These are phyloP conservation scores for Eonycteris spelaea DNA, from an alignment of 2,113 vertebrate genomes.

Conservation along the genomic window DNA sequence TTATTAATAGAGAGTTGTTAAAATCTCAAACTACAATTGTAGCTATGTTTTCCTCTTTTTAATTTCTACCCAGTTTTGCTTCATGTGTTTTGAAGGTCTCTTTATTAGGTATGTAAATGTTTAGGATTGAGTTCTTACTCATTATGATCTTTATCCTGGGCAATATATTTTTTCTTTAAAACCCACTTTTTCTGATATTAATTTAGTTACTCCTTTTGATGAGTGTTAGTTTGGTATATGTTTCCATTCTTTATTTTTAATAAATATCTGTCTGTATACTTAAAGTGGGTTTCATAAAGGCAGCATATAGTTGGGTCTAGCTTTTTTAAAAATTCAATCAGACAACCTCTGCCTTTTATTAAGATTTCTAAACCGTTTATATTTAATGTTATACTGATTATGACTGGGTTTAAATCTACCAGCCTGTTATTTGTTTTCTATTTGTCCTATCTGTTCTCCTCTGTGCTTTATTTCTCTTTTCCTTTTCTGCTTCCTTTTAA, in stretches of 20 bases:
- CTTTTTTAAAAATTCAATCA: background rate
- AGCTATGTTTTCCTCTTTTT: background rate
- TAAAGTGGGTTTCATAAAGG: background rate
- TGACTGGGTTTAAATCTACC: background rate
- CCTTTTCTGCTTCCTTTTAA: background rate
- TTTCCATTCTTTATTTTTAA: background rate
- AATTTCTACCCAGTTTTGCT: background rate
- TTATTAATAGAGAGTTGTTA: background rate
- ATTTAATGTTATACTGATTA: background rate
- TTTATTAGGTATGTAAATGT: background rate
- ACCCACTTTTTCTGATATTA: background rate
- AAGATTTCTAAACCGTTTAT: background rate
- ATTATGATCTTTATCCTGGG: background rate
- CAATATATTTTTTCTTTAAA: background rate
- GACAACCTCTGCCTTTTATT: background rate
- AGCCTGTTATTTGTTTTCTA: background rate
- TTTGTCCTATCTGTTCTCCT: background rate
- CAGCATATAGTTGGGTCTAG: background rate
- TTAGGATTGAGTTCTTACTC: background rate
- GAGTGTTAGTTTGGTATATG: background rate
- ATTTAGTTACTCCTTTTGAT: background rate
- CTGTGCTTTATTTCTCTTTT: background rate
- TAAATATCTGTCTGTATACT: background rate
- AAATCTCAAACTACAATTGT: background rate
- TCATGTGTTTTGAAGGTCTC: background rate